Base-by-base conservation (phyloP, 2,113 vertebrate genomes). In the Scartelaos histophorus region DNA sequence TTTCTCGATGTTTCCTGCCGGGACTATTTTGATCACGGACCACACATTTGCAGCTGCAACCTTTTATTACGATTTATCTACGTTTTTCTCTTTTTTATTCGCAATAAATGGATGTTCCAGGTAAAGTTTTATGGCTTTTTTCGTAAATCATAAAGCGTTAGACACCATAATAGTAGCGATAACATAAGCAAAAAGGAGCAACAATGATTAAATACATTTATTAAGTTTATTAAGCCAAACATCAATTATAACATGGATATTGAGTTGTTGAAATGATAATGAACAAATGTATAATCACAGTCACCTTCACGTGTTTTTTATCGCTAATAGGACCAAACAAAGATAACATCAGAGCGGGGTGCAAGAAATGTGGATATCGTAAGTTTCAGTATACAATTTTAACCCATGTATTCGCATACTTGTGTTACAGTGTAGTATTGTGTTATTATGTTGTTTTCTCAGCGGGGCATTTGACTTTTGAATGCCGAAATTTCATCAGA, bases 361-460 rank as follows among this genome's bases (percentile, higher is more conserved):
- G 98, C 91, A 99, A 98, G 86, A 97, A 98, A 89, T 99, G 98
- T 82, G 97, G 98, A 72, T 99, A 99, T 88, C 97, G 97, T 99
- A 93, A 98, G 98, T 97, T 87, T 66, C 72, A 16, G 16, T 1
- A 47, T 1, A 47, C 13, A 3, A 22, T 45, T 34, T 61, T 34
- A 64, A 64, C 7, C 3, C 10, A 9, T 35, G 2, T 1, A 21
- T 64, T 47, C 1, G 3, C 3, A 46, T 15, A 9, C 17, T 4
- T 22, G 4, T 24, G 3, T 11, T 15, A 3, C 15, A 38, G 17
- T 56, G 1, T 19, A 13, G 3, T 25, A 1, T 67, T 3, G 60
- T 9, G 54, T 6, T 16, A 5, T 16, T 29, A 9, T 1, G 7
- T 12, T 1, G 13, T 89, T 82, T 64, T 78, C 22, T 75, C 87